Evolutionary conservation across 2,888 invertebrate species (phyloP).

Genomic region (Ctena decussata): DNA sequence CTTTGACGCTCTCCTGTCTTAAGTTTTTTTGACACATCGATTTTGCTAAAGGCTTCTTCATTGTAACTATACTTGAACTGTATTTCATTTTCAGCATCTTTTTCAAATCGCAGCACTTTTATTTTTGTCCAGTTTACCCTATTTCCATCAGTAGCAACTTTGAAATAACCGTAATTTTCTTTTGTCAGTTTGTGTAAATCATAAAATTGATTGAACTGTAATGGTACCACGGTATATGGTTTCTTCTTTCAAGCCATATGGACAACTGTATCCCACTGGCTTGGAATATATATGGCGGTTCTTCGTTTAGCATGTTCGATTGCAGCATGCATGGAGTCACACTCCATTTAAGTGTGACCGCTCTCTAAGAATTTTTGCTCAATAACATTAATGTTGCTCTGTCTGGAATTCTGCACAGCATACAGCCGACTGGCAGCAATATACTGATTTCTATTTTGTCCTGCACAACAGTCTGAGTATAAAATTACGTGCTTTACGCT

Average conservation of each 20-base stretch:
- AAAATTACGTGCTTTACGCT: slow-evolving; percentile 24
- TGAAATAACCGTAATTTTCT: slow-evolving; percentile 10
- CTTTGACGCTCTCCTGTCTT: slow-evolving; percentile 1
- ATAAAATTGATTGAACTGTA: slow-evolving; percentile 14
- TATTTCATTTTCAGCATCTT: slow-evolving; percentile 13
- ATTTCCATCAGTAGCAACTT: slow-evolving; percentile 5
- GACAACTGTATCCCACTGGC: slow-evolving; percentile 33
- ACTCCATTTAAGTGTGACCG: slow-evolving; percentile 40
- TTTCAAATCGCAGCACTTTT: slow-evolving; percentile 28
- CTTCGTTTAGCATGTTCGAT: slow-evolving; percentile 32
- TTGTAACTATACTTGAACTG: slow-evolving; percentile 14
- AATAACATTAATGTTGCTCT: slow-evolving; percentile 14
- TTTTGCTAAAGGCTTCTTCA: slow-evolving; percentile 10
- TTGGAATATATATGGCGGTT: slow-evolving; percentile 23
- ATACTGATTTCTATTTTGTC: slow-evolving; percentile 46
- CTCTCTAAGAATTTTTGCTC: slow-evolving; percentile 37
- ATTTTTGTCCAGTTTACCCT: slow-evolving; percentile 30
- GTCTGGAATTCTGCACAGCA: slow-evolving; percentile 1
- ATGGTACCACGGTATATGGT: slow-evolving; percentile 30
- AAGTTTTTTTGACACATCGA: slow-evolving; percentile 12
- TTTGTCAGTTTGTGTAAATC: slow-evolving; percentile 5
- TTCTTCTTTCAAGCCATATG: slow-evolving; percentile 22
- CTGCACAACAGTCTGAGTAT: slow-evolving; percentile 33
- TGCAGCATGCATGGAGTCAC: slow-evolving; percentile 33
- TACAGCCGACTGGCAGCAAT: slow-evolving; percentile 30